A percentile compares a stretch with the other conserved stretches of the same genome.
Evolutionary conservation across 2,113 vertebrate species (phyloP).

Genomic region (Pedetes capensis): DNA sequence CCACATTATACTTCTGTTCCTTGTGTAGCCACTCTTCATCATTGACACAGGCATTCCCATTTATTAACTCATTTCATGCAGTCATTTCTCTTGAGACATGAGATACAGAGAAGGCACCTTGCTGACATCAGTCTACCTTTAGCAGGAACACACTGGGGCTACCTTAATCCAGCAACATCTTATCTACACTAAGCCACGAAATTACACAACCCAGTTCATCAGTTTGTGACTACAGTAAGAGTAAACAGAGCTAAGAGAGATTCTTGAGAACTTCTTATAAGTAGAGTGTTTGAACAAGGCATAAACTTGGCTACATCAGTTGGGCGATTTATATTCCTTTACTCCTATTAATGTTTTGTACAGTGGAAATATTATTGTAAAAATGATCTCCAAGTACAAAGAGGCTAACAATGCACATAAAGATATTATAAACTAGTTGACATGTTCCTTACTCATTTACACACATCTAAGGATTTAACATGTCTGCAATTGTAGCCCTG

Average conservation of each 20-base stretch:
- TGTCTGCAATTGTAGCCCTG: too few species aligned
- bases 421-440: not conserved
- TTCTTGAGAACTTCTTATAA: not conserved
- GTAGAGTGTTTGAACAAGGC: not conserved
- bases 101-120: not conserved
- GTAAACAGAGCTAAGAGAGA: not conserved
- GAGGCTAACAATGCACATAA: not conserved
- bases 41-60: not conserved
- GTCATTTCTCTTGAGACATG: not conserved
- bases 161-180: not conserved
- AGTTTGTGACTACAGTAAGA: not conserved
- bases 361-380: not conserved
- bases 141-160: not conserved
- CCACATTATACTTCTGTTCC: not conserved
- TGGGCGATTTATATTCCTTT: not conserved
- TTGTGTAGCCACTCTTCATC: not conserved
- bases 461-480: not conserved
- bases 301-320: not conserved
- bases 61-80: not conserved
- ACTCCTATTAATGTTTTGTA: not conserved
- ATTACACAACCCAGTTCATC: not conserved
- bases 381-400: not conserved
- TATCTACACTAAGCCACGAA: not conserved
- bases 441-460: not conserved
- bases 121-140: not conserved